phyloP scores from a whole-genome alignment of 2,888 invertebrate genomes.

The Pachliopta kotzebuea region DNA sequence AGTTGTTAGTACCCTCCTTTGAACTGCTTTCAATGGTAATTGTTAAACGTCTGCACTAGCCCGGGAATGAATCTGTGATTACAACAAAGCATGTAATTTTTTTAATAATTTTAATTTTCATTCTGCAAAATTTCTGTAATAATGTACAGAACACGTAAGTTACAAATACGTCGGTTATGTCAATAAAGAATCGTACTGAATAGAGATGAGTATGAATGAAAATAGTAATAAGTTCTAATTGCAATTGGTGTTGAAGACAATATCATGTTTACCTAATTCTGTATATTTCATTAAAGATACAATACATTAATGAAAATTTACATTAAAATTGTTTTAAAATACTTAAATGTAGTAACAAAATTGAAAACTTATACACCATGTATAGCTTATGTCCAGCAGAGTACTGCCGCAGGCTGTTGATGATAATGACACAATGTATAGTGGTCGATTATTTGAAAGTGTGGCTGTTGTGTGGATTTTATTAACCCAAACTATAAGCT shows the following conservation, averaged over 20 bases:
- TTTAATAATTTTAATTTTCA: slow-evolving; percentile 46
- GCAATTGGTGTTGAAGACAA: slow-evolving; percentile 21
- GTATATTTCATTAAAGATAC: background rate
- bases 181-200: slow-evolving; percentile 28
- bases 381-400: no score
- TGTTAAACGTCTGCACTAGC: slow-evolving; percentile 38
- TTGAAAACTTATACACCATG: slow-evolving; percentile 4
- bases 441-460: slow-evolving; percentile 20
- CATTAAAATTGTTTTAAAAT: slow-evolving; percentile 15
- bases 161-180: slow-evolving; percentile 3
- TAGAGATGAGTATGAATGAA: no score
- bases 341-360: background rate
- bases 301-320: slow-evolving; percentile 6
- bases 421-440: no score
- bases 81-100: slow-evolving; percentile 67
- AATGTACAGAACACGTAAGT: background rate
- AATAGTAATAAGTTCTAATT: slow-evolving; percentile 18
- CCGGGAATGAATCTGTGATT: slow-evolving; percentile 66
- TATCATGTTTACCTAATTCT: slow-evolving; percentile 10
- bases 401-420: no score
- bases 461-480: slow-evolving; percentile 1
- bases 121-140: slow-evolving; percentile 31
- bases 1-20: slow-evolving; percentile 31
- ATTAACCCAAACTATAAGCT: slow-evolving; percentile 10
- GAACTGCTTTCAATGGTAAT: slow-evolving; percentile 23